These are phyloP conservation scores for Heliconius nattereri DNA, from an alignment of 1,140 invertebrate genomes.

Conservation along the genomic window DNA sequence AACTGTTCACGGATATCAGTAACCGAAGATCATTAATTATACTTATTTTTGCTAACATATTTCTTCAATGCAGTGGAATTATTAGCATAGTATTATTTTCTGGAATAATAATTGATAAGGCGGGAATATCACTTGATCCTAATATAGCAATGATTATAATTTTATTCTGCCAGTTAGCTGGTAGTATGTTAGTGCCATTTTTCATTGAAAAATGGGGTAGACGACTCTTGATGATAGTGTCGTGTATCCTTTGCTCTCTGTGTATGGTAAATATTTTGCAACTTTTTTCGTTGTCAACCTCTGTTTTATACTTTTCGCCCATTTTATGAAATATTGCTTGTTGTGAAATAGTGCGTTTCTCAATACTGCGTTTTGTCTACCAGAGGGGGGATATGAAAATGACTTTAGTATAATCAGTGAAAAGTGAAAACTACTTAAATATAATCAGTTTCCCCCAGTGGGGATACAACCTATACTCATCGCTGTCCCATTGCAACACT, in stretches of 20 bases:
- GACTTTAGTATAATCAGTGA: too few species aligned
- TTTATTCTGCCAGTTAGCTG: slow-evolving; percentile 74
- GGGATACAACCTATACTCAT: too few species aligned
- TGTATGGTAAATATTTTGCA: slow-evolving; percentile 49
- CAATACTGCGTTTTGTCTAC: too few species aligned
- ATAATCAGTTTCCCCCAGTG: too few species aligned
- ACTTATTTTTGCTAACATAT: slow-evolving; percentile 40
- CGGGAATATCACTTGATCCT: slow-evolving; percentile 45
- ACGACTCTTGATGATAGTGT: slow-evolving; percentile 73
- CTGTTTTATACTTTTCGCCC: too few species aligned
- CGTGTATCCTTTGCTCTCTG: slow-evolving; percentile 46
- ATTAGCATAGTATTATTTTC: slow-evolving; percentile 81
- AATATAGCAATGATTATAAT: slow-evolving; percentile 51
- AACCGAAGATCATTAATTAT: slow-evolving; percentile 49
- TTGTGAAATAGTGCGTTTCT: too few species aligned
- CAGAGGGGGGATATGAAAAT: too few species aligned
- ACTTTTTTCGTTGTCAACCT: too few species aligned
- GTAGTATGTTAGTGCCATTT: slow-evolving; percentile 56
- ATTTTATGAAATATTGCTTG: too few species aligned
- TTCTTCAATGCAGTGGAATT: slow-evolving; percentile 66
- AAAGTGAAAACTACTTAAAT: too few species aligned
- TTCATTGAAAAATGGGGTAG: slow-evolving; percentile 82
- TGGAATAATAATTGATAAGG: slow-evolving; percentile 68
- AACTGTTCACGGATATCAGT: slow-evolving; percentile 44
- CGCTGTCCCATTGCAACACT: too few species aligned